phyloP scores from a whole-genome alignment of 2,113 vertebrate species.

The Colinus virginianus region DNA sequence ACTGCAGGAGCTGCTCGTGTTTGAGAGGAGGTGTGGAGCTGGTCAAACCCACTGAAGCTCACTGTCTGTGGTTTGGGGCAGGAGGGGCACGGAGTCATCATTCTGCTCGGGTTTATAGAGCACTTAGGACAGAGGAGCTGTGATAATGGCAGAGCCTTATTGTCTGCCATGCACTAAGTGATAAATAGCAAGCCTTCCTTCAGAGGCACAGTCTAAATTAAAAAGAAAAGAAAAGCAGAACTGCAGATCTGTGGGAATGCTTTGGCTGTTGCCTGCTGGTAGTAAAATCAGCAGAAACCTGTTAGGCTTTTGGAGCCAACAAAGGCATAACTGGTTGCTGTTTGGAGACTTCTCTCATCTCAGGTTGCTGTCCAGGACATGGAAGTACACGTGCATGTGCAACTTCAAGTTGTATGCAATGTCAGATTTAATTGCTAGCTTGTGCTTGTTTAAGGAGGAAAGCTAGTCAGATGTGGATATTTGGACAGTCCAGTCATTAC shows the following conservation, averaged over 20 bases:
- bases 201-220: neutral
- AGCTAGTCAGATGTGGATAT: neutral
- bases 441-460: neutral
- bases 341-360: neutral
- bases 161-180: neutral
- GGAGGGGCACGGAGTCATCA: neutral
- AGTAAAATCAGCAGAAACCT: constrained; percentile 27
- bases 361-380: neutral
- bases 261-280: constrained; percentile 3
- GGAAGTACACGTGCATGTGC: neutral
- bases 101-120: neutral
- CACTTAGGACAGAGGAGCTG: neutral
- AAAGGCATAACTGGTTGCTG: neutral
- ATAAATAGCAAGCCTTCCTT: neutral
- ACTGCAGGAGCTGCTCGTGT: neutral
- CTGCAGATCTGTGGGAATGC: neutral
- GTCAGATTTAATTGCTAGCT: neutral
- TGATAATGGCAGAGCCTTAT: constrained; percentile 4
- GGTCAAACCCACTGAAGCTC: neutral
- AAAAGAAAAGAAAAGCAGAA: neutral
- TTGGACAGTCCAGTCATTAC: neutral
- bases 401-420: neutral
- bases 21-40: constrained; percentile 13
- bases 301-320: neutral
- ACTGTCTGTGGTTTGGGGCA: constrained; percentile 7